Conservation (phyloP, 2,113 vertebrate species). For the Penelope pileata region DNA sequence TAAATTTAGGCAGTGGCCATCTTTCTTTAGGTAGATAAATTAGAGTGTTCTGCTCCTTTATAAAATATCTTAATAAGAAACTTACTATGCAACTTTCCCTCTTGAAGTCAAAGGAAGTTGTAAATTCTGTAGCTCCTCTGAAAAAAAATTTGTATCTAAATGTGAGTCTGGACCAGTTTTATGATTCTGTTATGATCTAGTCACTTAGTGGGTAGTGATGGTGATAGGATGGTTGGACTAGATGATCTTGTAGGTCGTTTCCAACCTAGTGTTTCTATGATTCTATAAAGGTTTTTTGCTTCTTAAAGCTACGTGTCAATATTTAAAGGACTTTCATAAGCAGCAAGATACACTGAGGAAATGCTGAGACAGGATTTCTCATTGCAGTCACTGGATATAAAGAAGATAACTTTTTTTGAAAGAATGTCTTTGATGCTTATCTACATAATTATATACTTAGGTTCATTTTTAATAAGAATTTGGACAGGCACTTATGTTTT, state of each 20-base stretch:
- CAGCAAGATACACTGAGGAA: neutral
- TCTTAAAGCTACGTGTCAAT: neutral
- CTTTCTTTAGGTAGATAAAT: neutral
- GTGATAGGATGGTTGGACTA: too few relatives aligned
- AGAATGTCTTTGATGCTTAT: neutral
- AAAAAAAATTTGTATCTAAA: neutral
- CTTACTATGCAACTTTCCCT: neutral
- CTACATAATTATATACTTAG: neutral
- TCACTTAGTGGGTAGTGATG: too few relatives aligned
- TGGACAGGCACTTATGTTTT: neutral
- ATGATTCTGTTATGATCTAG: too few relatives aligned
- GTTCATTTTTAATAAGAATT: neutral
- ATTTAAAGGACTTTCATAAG: neutral
- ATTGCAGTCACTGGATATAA: neutral
- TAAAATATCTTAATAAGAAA: neutral
- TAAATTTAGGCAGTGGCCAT: neutral
- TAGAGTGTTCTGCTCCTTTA: neutral
- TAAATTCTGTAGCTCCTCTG: neutral
- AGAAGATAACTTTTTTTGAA: neutral
- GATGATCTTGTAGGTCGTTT: too few relatives aligned
- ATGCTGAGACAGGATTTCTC: neutral
- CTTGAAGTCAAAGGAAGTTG: neutral
- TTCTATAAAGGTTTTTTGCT: neutral
- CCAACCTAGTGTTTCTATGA: too few relatives aligned
- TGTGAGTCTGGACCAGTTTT: neutral